Evolutionary conservation across 2,888 invertebrate genomes (phyloP).

Genomic region (Eilema depressum): DNA sequence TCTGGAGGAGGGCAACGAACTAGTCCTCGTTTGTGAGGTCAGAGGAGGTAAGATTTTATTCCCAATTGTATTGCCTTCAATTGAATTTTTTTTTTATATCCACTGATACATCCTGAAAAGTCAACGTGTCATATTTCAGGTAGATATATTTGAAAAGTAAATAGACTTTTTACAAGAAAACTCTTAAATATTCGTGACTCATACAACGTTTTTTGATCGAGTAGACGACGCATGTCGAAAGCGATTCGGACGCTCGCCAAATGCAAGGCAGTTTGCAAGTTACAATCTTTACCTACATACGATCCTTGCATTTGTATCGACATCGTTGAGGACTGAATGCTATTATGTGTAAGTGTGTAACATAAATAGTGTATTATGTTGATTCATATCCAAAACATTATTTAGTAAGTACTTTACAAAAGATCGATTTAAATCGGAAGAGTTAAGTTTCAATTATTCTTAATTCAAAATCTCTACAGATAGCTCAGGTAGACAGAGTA

Average conservation of each 20-base stretch:
- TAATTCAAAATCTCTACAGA: no score
- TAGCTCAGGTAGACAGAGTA: no score
- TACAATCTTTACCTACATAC: not conserved
- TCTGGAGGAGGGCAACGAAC: slow-evolving; percentile 93
- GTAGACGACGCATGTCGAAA: not conserved
- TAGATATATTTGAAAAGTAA: no score
- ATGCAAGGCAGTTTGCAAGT: not conserved
- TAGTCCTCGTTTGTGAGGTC: slow-evolving; percentile 95
- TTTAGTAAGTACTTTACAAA: no score
- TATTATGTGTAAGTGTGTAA: no score
- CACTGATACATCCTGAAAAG: not conserved
- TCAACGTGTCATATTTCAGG: not conserved
- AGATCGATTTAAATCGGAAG: no score
- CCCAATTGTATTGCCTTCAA: not conserved
- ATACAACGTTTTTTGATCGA: not conserved
- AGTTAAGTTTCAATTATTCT: no score
- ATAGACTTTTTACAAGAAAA: no score
- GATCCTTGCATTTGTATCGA: not conserved
- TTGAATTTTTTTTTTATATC: not conserved
- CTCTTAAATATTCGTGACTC: not conserved
- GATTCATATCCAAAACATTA: no score
- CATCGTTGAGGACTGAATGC: not conserved
- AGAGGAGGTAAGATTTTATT: slow-evolving; percentile 92
- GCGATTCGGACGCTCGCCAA: not conserved
- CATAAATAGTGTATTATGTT: not conserved